These are phyloP conservation scores for Galeopterus variegatus DNA, from an alignment of 2,113 vertebrate species.

Conservation along the genomic window DNA sequence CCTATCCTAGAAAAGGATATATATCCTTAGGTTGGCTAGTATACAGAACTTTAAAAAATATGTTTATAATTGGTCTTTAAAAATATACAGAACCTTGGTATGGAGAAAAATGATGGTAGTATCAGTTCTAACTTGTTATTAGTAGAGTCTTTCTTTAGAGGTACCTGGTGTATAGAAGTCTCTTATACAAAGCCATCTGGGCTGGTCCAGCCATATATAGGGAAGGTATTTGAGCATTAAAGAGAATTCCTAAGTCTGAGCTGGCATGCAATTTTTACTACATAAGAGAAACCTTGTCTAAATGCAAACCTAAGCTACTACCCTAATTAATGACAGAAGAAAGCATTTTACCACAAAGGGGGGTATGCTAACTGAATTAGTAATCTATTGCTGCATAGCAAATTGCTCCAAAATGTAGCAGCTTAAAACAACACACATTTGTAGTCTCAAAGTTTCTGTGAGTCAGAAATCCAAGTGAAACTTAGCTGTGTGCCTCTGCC, in stretches of 20 bases:
- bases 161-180: background rate
- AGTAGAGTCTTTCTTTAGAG: slow-evolving; percentile 27
- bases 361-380: background rate
- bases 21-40: slow-evolving; percentile 7
- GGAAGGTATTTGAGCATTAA: background rate
- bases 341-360: background rate
- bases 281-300: background rate
- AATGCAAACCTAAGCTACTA: background rate
- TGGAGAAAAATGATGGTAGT: background rate
- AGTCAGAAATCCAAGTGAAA: background rate
- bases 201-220: background rate
- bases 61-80: slow-evolving; percentile 62
- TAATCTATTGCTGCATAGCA: background rate
- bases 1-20: background rate
- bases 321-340: background rate
- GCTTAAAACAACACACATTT: background rate
- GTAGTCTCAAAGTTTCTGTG: background rate
- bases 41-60: background rate
- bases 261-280: background rate
- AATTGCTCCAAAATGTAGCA: background rate
- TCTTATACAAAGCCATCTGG: background rate
- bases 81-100: slow-evolving; percentile 11
- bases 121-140: background rate
- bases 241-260: background rate
- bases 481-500: background rate